phyloP scores from a whole-genome alignment of 2,888 invertebrate genomes.

The Altica lythri region DNA sequence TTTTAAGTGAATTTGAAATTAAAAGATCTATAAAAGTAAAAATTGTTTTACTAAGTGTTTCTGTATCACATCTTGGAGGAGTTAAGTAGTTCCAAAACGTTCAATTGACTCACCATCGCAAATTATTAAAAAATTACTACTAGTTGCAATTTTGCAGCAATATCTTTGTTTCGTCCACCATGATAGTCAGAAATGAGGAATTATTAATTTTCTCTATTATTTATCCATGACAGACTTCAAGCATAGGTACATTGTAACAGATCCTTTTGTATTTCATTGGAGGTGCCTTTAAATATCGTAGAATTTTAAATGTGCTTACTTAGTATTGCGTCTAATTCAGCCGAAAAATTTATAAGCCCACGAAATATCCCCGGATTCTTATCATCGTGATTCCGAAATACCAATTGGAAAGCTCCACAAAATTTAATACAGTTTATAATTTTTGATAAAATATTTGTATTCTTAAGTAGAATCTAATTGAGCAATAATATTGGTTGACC shows the following conservation, averaged over 20 bases:
- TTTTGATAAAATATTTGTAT: too few relatives aligned
- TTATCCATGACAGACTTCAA: conserved; percentile 42
- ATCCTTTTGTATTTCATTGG: conserved; percentile 49
- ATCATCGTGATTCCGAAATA: too few relatives aligned
- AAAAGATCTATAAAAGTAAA: conserved; percentile 28
- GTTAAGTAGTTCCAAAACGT: conserved; percentile 43
- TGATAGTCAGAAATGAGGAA: conserved; percentile 36
- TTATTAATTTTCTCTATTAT: conserved; percentile 40
- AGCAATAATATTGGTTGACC: conserved; percentile 7
- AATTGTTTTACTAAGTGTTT: conserved; percentile 18
- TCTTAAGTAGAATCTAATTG: conserved; percentile 25
- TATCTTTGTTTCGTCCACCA: conserved; percentile 48
- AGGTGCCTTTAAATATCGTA: conserved; percentile 45
- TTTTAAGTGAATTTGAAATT: conserved; percentile 22
- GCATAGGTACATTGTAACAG: conserved; percentile 46
- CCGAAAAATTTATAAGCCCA: conserved; percentile 45
- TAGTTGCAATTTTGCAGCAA: conserved; percentile 35
- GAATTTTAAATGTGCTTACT: conserved; percentile 40
- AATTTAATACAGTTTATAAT: too few relatives aligned
- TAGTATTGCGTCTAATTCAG: conserved; percentile 41
- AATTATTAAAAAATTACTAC: conserved; percentile 42
- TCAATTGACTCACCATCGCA: too few relatives aligned
- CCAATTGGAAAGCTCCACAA: too few relatives aligned
- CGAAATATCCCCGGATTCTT: conserved; percentile 39
- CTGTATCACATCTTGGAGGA: conserved; percentile 30